A percentile compares a stretch with the other conserved stretches of the same genome.
Evolutionary conservation across 92 coral and sea anemone genomes (phyloP).

Genomic region (Epizoanthus stellaris): DNA sequence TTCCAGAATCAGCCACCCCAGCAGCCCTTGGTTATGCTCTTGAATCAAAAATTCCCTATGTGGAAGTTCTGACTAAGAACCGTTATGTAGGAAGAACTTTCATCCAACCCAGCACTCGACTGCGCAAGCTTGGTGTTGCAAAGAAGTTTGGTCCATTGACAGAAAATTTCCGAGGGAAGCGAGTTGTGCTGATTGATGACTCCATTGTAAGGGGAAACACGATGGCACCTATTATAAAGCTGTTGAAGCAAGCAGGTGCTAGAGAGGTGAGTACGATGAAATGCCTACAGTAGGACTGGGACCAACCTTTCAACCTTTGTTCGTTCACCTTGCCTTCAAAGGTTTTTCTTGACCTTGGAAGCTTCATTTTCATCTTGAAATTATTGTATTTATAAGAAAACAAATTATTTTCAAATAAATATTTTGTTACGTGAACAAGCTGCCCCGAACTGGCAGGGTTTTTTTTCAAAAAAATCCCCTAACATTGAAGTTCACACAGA

Average conservation of each 20-base stretch:
- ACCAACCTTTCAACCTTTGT: no score
- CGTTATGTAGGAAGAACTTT: slow-evolving; percentile 99
- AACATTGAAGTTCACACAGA: no score
- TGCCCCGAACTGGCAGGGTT: no score
- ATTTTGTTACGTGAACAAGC: no score
- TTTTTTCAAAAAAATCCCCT: no score
- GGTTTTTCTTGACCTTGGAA: no score
- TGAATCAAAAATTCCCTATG: slow-evolving; percentile 86
- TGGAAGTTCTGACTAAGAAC: slow-evolving; percentile 93
- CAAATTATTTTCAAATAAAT: no score
- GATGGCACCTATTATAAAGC: slow-evolving; percentile 88
- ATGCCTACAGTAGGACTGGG: no score
- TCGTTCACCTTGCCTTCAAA: no score
- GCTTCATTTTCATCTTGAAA: no score
- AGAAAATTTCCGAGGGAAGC: slow-evolving; percentile 86
- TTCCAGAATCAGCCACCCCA: slow-evolving; percentile 98
- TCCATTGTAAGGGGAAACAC: slow-evolving; percentile 98
- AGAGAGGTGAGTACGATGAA: slow-evolving; percentile 65
- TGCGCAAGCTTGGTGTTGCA: slow-evolving; percentile 93
- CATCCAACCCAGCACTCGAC: slow-evolving; percentile 89
- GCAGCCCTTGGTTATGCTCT: slow-evolving; percentile 91
- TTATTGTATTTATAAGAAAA: no score
- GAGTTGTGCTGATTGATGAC: slow-evolving; percentile 91
- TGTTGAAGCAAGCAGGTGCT: slow-evolving; percentile 95
- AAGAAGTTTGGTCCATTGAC: slow-evolving; percentile 98